A percentile compares a stretch with the other conserved stretches of the same genome.
These are phyloP conservation scores for Bombus turneri DNA, from an alignment of 1,140 invertebrate species.

Conservation along the genomic window DNA sequence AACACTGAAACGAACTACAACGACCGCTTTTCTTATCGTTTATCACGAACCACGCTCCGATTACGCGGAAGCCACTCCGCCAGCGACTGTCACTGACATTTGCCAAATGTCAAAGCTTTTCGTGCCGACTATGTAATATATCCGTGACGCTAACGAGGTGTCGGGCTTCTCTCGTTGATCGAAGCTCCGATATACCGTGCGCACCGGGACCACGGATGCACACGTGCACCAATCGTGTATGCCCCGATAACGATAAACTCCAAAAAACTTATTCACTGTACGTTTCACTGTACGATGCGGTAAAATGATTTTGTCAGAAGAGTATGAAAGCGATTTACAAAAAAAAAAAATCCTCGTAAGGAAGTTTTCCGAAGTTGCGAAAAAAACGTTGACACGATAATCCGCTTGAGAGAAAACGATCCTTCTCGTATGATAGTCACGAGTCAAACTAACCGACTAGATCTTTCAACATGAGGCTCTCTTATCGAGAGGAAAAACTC, in stretches of 20 bases:
- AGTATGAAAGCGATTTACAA: not conserved
- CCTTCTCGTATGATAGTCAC: not conserved
- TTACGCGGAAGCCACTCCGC: constrained; percentile 42
- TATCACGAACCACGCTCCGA: constrained; percentile 45
- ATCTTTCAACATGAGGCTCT: not conserved
- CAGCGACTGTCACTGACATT: constrained; percentile 58
- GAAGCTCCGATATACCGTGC: not conserved
- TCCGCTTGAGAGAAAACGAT: not conserved
- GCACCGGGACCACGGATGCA: not conserved
- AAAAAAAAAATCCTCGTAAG: not conserved
- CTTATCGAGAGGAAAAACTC: constrained; percentile 16
- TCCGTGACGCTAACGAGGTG: constrained; percentile 45
- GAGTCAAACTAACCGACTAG: not conserved
- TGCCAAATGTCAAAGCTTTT: constrained; percentile 66
- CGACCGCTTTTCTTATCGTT: constrained; percentile 41
- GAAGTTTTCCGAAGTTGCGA: not conserved
- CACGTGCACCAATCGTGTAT: not conserved
- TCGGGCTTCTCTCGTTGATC: constrained; percentile 25
- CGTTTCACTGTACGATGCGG: not conserved
- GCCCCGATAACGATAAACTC: not conserved
- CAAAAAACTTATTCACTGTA: not conserved
- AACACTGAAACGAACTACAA: not conserved
- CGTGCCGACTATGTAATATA: constrained; percentile 12
- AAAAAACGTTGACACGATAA: not conserved
- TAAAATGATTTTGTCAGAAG: not conserved